Evolutionary conservation across 2,888 invertebrate species (phyloP).

Genomic region (Cataglyphis altisquamis): DNA sequence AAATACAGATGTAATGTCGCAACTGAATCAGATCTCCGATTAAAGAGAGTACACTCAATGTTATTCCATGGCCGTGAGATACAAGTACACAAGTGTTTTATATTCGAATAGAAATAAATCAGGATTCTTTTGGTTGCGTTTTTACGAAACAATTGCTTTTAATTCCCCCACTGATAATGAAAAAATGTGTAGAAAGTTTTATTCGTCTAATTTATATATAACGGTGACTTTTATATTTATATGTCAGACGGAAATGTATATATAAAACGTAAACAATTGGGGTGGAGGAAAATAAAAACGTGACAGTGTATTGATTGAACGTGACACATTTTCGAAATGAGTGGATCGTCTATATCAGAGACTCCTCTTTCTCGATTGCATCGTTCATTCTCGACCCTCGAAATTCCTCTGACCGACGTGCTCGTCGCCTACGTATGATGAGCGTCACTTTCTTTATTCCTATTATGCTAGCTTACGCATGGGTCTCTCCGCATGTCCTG

Average conservation of each 20-base stretch:
- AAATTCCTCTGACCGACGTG: conserved; percentile 42
- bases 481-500: conserved; percentile 44
- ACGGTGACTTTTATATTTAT: background rate
- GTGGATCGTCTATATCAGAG: background rate
- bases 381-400: conserved; percentile 32
- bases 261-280: background rate
- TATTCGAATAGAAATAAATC: background rate
- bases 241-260: background rate
- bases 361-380: background rate
- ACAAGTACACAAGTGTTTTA: background rate
- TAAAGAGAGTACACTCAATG: background rate
- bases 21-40: background rate
- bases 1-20: conserved; percentile 8
- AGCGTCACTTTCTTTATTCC: conserved; percentile 82
- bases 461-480: conserved; percentile 78
- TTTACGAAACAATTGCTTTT: background rate
- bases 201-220: background rate
- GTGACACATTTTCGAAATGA: background rate
- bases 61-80: background rate
- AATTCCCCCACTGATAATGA: background rate
- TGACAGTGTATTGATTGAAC: background rate
- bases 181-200: background rate
- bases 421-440: conserved; percentile 56
- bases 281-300: background rate
- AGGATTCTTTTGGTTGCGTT: background rate